Percentiles rank a stretch among this genome's conserved stretches.
Conservation (phyloP, 1,140 invertebrate genomes). For the Maniola jurtina region DNA sequence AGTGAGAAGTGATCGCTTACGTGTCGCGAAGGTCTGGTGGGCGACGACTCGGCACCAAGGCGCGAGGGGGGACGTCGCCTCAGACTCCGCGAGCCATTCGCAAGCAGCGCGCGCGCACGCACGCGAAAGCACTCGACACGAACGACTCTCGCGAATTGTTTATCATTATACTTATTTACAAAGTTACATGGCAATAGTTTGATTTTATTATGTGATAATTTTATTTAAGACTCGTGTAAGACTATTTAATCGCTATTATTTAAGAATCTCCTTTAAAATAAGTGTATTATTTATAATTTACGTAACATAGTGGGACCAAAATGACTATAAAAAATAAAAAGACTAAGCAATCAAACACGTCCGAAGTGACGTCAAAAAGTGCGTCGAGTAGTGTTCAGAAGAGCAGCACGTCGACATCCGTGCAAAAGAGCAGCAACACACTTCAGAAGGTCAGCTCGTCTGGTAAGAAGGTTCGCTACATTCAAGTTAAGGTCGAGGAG, state of each 20-base stretch:
- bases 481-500: conserved; percentile 77
- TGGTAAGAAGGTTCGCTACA: conserved; percentile 76
- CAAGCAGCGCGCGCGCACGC: conserved; percentile 64
- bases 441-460: conserved; percentile 72
- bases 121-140: conserved; percentile 58
- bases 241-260: conserved; percentile 60
- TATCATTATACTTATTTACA: conserved; percentile 36
- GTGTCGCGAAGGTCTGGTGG: conserved; percentile 72
- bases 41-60: conserved; percentile 55
- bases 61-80: conserved; percentile 51
- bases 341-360: conserved; percentile 69
- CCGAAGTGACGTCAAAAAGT: conserved; percentile 65
- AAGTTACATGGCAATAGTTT: conserved; percentile 66
- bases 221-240: conserved; percentile 44
- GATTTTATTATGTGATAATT: conserved; percentile 62
- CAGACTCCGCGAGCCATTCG: conserved; percentile 69
- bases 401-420: conserved; percentile 61
- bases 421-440: conserved; percentile 64
- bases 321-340: conserved; percentile 79
- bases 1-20: conserved; percentile 72
- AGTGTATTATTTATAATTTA: conserved; percentile 37
- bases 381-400: conserved; percentile 71
- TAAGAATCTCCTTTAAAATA: conserved; percentile 62
- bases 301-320: conserved; percentile 56
- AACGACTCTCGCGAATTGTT: conserved; percentile 74